Percentiles rank a stretch among this genome's conserved stretches.
phyloP scores from a whole-genome alignment of 1,140 invertebrate species.

The Bombyx mori region ASM3026992v2 NC_085129.1:7171001-7171500 shows the following conservation, averaged over 20 bases:
- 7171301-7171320: constrained; percentile 66
- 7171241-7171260: constrained; percentile 77
- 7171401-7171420: neutral
- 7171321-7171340: constrained; percentile 15
- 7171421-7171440: constrained; percentile 77
- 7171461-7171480: constrained; percentile 72
- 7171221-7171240: constrained; percentile 80
- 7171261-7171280: constrained; percentile 81
- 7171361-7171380: too few relatives aligned
- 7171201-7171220: constrained; percentile 75
- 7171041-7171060: constrained; percentile 54
- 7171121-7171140: constrained; percentile 73
- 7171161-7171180: constrained; percentile 76
- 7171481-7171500: constrained; percentile 34
- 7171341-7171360: neutral
- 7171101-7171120: constrained; percentile 74
- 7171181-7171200: constrained; percentile 75
- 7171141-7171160: constrained; percentile 73
- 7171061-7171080: constrained; percentile 51
- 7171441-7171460: constrained; percentile 79
- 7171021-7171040: constrained; percentile 60
- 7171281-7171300: constrained; percentile 80
- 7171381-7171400: too few relatives aligned
- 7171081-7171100: constrained; percentile 52
- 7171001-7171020: too few relatives aligned